Evolutionary conservation across 2,797 vertebrate genomes (phyloP).

Genomic region (Myioborus melanocephalus): DNA sequence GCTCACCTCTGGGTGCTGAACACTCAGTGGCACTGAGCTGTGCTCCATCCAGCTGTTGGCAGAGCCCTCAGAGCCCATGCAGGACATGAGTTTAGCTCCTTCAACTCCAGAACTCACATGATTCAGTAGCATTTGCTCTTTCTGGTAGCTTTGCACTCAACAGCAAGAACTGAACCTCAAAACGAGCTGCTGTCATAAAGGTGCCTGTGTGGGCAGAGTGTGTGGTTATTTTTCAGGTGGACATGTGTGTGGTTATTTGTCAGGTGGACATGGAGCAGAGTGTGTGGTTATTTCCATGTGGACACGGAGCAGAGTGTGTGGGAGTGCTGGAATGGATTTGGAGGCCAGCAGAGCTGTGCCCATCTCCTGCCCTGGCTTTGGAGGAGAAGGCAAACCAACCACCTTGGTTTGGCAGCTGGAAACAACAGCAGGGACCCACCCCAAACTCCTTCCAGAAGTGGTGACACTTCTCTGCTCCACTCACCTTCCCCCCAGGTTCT

Average conservation of each 20-base stretch:
- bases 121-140: neutral
- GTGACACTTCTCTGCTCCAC: rapidly evolving
- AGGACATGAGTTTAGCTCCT: too few species aligned
- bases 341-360: neutral
- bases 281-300: neutral
- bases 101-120: neutral
- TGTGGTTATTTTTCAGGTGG: neutral
- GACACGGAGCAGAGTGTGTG: rapidly evolving
- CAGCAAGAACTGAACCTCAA: neutral
- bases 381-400: neutral
- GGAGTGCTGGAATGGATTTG: rapidly evolving
- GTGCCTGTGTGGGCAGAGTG: neutral
- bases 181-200: neutral
- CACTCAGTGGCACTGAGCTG: neutral
- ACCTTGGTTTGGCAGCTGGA: neutral
- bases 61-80: neutral
- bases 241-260: too few species aligned
- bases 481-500: neutral
- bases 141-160: neutral
- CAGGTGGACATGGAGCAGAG: neutral
- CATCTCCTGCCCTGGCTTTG: rapidly evolving
- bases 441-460: rapidly evolving
- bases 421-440: neutral
- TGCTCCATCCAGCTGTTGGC: neutral
- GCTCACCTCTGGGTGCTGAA: neutral